These are phyloP conservation scores for Drosophila serrata DNA, from an alignment of 1,140 invertebrate species.

Conservation along the genomic window DNA sequence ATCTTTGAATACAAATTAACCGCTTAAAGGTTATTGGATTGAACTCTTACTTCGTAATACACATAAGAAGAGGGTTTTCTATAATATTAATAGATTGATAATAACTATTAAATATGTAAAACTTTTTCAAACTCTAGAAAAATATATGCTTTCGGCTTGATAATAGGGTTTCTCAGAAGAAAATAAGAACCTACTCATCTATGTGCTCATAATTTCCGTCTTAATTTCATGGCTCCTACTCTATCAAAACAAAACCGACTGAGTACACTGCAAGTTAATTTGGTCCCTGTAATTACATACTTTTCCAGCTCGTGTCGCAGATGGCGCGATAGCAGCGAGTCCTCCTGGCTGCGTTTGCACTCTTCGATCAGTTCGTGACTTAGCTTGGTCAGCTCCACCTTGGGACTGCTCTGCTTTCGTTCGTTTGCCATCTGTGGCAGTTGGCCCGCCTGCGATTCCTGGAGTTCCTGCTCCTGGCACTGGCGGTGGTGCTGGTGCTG, in stretches of 20 bases:
- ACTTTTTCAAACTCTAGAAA: background rate
- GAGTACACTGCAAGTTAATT: background rate
- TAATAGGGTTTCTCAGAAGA: background rate
- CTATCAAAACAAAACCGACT: background rate
- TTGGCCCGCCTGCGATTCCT: conserved; percentile 34
- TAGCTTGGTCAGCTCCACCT: conserved; percentile 74
- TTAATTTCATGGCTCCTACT: background rate
- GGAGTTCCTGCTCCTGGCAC: conserved; percentile 19
- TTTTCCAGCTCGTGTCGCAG: conserved; percentile 80
- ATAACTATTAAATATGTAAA: background rate
- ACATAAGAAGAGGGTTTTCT: background rate
- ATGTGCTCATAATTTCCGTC: background rate
- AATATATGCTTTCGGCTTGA: background rate
- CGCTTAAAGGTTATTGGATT: background rate
- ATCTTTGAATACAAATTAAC: background rate
- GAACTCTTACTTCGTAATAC: background rate
- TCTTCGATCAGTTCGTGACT: conserved; percentile 79
- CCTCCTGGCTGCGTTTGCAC: conserved; percentile 72
- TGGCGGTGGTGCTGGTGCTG: background rate
- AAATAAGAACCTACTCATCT: background rate
- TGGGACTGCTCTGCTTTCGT: conserved; percentile 67
- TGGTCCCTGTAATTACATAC: conserved; percentile 47
- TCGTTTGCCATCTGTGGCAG: conserved; percentile 63
- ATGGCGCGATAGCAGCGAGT: conserved; percentile 71
- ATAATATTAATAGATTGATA: background rate